Evolutionary conservation across 2,113 vertebrate species (phyloP), one percentile per base, ranked within the genome.

Genomic region (Bubo bubo): DNA sequence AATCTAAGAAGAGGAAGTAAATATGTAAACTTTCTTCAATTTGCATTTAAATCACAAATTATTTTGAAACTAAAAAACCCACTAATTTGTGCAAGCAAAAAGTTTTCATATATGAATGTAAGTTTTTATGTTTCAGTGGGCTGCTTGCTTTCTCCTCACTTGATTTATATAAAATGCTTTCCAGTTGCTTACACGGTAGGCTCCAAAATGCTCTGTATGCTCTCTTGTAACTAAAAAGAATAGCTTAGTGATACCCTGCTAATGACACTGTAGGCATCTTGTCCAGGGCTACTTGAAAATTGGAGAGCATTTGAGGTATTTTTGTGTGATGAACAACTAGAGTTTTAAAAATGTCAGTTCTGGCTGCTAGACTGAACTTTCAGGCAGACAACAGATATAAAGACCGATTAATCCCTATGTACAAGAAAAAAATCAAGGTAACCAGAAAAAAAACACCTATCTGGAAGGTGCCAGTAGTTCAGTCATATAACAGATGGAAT

Each of bases 31-130:
- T 72, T 84, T 43, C 14, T 81, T 84, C 56, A 37, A 9, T 93
- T 92, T 90, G 52, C 35, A 59, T 90, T 94, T 81, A 86, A 94
- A 88, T 91, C n/a, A 52, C 67, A 82, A 47, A 80, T 80, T 37
- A 64, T n/a, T 92, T 86, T 84, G 68, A 94, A 88, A 91, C 82
- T 50, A 14, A 50, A 70, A 72, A 70, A 14, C 13, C 8, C 8
- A 56, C 13, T 56, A 30, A 59, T 82, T 39, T 68, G 32, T 77
- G 39, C 30, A 63, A 90, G 49, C 39, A 60, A 35, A 9, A 86
- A 9, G 7, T 39, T 70, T 77, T 84, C 28, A 30, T n/a, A 11
- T 60, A 45, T 49, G 32, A 93, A 86, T 73, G 17, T 14, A 50
- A 73, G 71, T 47, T 83, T 52, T 83, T 45, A 50, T 26, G 26